A percentile compares a stretch with the other conserved stretches of the same genome.
Evolutionary conservation across 2,113 vertebrate species (phyloP).

Genomic region (Dipodomys stephensi): DNA sequence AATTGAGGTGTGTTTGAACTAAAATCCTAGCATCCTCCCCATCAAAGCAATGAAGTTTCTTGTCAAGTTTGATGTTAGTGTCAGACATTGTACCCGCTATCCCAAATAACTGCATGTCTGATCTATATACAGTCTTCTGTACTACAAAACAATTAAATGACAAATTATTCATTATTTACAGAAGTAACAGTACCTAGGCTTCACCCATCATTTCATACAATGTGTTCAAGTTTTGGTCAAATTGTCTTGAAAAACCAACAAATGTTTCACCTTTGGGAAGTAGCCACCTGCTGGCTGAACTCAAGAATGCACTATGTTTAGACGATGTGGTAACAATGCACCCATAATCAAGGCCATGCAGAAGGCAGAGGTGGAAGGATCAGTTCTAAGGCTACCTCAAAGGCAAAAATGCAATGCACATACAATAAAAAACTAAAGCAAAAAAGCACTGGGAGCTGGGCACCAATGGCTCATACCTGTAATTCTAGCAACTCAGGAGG

Average conservation of each 20-base stretch:
- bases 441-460: too few relatives aligned
- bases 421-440: not conserved
- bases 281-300: conserved; percentile 62
- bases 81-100: not conserved
- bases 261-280: not conserved
- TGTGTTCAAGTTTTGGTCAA: conserved; percentile 20
- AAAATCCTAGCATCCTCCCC: not conserved
- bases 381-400: too few relatives aligned
- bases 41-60: not conserved
- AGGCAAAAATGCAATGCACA: too few relatives aligned
- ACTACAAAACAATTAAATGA: not conserved
- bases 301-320: not conserved
- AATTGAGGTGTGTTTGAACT: not conserved
- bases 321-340: not conserved
- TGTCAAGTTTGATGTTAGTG: not conserved
- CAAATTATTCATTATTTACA: conserved; percentile 21
- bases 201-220: not conserved
- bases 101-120: not conserved
- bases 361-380: too few relatives aligned
- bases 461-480: too few relatives aligned
- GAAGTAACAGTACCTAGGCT: not conserved
- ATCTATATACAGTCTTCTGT: not conserved
- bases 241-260: not conserved
- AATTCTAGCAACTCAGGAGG: too few relatives aligned
- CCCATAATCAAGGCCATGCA: too few relatives aligned